Percentiles rank a stretch among this genome's conserved stretches.
Evolutionary conservation across 2,797 vertebrate species (phyloP).

Genomic region (Sebastes steindachneri): DNA sequence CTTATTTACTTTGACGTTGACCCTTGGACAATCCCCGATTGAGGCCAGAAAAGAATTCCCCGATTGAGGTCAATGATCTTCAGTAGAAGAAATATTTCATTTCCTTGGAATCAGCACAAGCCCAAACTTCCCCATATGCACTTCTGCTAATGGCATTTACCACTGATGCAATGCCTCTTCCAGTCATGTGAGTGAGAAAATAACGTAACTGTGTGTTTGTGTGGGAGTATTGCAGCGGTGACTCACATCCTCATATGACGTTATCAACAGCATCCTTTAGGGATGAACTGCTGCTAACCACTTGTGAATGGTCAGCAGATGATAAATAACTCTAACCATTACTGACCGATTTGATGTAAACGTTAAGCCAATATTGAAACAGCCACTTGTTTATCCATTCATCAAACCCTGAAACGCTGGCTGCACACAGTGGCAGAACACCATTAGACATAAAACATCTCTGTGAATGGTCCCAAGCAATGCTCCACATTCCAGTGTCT

Average conservation of each 20-base stretch:
- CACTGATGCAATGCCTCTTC: background rate
- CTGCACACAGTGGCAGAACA: constrained; percentile 46
- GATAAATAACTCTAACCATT: constrained; percentile 43
- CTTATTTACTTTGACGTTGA: background rate
- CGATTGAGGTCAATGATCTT: background rate
- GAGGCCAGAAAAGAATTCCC: background rate
- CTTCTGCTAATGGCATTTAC: background rate
- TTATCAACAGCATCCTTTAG: constrained; percentile 9
- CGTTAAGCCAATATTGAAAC: constrained; percentile 66
- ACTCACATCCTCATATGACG: constrained; percentile 43
- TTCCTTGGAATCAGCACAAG: background rate
- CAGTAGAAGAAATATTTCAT: background rate
- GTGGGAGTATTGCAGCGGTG: constrained; percentile 21
- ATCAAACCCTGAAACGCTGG: constrained; percentile 48
- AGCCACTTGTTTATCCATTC: constrained; percentile 64
- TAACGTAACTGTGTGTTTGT: background rate
- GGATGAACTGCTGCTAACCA: constrained; percentile 5
- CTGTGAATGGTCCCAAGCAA: constrained; percentile 43
- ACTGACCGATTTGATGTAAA: constrained; percentile 57
- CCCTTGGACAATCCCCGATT: background rate
- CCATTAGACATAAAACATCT: constrained; percentile 60
- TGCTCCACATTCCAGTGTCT: constrained; percentile 18
- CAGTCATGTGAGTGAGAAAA: background rate
- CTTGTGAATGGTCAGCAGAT: constrained; percentile 28
- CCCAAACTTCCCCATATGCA: background rate